Conservation (phyloP, 2,888 invertebrate species). For the Patella depressa region DNA sequence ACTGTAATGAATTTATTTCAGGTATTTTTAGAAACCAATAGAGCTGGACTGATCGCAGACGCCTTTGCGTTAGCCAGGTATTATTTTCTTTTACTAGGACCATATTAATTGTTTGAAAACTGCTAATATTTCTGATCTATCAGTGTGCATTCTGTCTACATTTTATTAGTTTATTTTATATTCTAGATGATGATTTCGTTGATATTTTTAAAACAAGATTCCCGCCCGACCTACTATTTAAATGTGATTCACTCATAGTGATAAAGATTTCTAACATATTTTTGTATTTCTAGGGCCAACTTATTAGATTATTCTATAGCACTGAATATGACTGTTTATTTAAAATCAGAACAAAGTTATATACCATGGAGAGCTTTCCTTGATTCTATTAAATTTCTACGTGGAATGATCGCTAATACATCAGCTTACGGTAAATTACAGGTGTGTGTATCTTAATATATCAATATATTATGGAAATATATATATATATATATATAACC, state of each 20-base stretch:
- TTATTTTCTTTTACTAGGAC: neutral
- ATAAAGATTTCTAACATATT: neutral
- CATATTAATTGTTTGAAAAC: too few relatives aligned
- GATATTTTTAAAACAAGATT: too few relatives aligned
- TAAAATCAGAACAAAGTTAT: conserved; percentile 64
- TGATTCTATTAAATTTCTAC: conserved; percentile 64
- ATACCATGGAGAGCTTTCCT: conserved; percentile 70
- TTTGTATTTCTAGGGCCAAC: conserved; percentile 56
- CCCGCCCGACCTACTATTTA: too few relatives aligned
- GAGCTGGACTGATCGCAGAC: conserved; percentile 69
- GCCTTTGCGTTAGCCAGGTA: conserved; percentile 69
- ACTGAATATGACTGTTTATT: conserved; percentile 66
- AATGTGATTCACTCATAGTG: too few relatives aligned
- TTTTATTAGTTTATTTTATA: too few relatives aligned
- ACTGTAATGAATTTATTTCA: conserved; percentile 32
- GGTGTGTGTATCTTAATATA: conserved; percentile 40
- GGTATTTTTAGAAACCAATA: conserved; percentile 65
- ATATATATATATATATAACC: too few relatives aligned
- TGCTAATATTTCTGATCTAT: too few relatives aligned
- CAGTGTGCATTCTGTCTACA: too few relatives aligned
- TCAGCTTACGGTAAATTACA: conserved; percentile 64
- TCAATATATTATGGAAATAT: too few relatives aligned
- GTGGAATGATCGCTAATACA: conserved; percentile 65
- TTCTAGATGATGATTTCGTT: too few relatives aligned
- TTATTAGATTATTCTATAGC: conserved; percentile 65